These are phyloP conservation scores for Pectinophora gossypiella DNA, from an alignment of 1,140 invertebrate genomes.

Conservation along the genomic window DNA sequence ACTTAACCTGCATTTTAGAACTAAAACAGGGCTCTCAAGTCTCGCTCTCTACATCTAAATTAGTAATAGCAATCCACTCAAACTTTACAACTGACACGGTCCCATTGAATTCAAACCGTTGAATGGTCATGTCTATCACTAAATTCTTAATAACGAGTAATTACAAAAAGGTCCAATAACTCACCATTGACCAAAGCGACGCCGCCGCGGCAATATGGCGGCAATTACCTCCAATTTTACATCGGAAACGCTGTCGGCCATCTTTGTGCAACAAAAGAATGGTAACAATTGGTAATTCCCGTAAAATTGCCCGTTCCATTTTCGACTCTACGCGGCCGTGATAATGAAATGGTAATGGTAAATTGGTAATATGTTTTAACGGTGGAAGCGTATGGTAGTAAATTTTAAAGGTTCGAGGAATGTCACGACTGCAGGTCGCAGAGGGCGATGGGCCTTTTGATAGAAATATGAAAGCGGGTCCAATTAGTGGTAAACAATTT, in stretches of 20 bases:
- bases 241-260: slow-evolving; percentile 1
- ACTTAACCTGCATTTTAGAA: no score
- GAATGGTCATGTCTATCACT: neutral
- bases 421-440: slow-evolving; percentile 9
- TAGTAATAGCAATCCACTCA: neutral
- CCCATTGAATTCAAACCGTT: neutral
- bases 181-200: neutral
- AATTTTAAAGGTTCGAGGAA: neutral
- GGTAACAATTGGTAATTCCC: slow-evolving; percentile 12
- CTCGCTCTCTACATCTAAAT: no score
- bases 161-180: neutral
- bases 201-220: neutral
- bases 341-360: slow-evolving; percentile 3
- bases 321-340: slow-evolving; percentile 6
- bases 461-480: slow-evolving; percentile 16
- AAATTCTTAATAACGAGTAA: slow-evolving; percentile 1
- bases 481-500: neutral
- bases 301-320: slow-evolving; percentile 10
- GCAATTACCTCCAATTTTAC: slow-evolving; percentile 1
- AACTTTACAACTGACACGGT: neutral
- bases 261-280: slow-evolving; percentile 5
- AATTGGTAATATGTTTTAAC: neutral
- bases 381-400: neutral
- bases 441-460: slow-evolving; percentile 8
- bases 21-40: no score